phyloP scores from a whole-genome alignment of 1,140 invertebrate genomes.

The Lineus longissimus region DNA sequence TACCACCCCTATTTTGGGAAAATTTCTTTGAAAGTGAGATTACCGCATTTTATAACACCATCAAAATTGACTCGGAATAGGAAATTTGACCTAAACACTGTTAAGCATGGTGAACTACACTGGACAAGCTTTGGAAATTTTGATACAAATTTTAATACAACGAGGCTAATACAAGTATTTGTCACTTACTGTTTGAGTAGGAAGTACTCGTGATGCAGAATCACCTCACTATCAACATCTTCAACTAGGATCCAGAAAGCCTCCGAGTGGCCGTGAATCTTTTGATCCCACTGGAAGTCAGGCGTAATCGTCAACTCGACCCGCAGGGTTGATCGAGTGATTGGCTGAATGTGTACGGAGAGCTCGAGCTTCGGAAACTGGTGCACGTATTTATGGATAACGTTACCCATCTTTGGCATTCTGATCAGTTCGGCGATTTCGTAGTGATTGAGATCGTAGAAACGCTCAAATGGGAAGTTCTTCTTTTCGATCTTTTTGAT shows the following conservation, averaged over 20 bases:
- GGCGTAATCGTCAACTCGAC: slow-evolving; percentile 98
- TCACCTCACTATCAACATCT: slow-evolving; percentile 89
- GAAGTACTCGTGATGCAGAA: slow-evolving; percentile 97
- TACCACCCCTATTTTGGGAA: too few relatives aligned
- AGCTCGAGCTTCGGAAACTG: slow-evolving; percentile 94
- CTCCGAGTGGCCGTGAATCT: slow-evolving; percentile 86
- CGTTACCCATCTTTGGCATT: slow-evolving; percentile 94
- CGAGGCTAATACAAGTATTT: too few relatives aligned
- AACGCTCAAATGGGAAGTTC: slow-evolving; percentile 60
- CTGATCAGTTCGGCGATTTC: slow-evolving; percentile 96
- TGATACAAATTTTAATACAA: too few relatives aligned
- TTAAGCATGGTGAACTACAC: too few relatives aligned
- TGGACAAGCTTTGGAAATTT: too few relatives aligned
- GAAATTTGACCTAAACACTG: too few relatives aligned
- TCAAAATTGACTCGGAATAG: too few relatives aligned
- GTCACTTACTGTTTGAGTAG: slow-evolving; percentile 72
- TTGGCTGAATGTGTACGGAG: slow-evolving; percentile 94
- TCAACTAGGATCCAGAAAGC: slow-evolving; percentile 99
- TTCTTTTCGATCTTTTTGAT: slow-evolving; percentile 99
- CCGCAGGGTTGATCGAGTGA: slow-evolving; percentile 87
- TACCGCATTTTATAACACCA: too few relatives aligned
- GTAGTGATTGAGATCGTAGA: slow-evolving; percentile 94
- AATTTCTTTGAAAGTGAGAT: too few relatives aligned
- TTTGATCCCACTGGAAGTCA: slow-evolving; percentile 99
- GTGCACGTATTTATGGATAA: slow-evolving; percentile 96